phyloP scores from a whole-genome alignment of 2,888 invertebrate species.

The Plutella xylostella region DNA sequence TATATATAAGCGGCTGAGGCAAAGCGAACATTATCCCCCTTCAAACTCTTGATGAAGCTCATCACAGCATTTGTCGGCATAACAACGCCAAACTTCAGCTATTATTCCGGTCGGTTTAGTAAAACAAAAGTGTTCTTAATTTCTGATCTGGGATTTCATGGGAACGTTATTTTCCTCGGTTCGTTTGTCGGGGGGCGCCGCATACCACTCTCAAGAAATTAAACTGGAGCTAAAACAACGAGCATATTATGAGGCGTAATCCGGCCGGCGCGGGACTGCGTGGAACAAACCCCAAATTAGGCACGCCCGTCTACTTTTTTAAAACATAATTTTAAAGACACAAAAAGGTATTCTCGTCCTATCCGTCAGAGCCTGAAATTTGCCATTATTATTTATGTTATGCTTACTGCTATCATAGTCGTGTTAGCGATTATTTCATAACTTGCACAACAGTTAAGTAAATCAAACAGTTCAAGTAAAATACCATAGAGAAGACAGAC shows the following conservation, averaged over 20 bases:
- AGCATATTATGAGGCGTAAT: constrained; percentile 34
- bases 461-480: no score
- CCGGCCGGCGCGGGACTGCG: constrained; percentile 15
- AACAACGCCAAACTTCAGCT: constrained; percentile 50
- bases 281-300: constrained; percentile 2
- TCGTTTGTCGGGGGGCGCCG: constrained; percentile 30
- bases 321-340: constrained; percentile 5
- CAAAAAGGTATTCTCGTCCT: neutral
- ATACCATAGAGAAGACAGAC: no score
- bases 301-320: constrained; percentile 5
- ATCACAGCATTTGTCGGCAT: constrained; percentile 59
- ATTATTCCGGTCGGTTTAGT: constrained; percentile 59
- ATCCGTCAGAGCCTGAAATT: no score
- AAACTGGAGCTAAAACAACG: constrained; percentile 42
- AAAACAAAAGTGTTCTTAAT: constrained; percentile 58
- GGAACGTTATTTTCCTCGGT: constrained; percentile 50
- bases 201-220: constrained; percentile 35
- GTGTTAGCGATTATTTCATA: no score
- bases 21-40: constrained; percentile 39
- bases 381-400: no score
- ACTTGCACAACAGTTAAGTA: no score
- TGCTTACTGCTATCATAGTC: no score
- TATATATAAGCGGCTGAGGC: neutral
- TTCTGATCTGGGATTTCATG: constrained; percentile 57
- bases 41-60: constrained; percentile 47